A percentile compares a stretch with the other conserved stretches of the same genome.
phyloP scores from a whole-genome alignment of 2,797 vertebrate species.

The Cyprinella venusta region DNA sequence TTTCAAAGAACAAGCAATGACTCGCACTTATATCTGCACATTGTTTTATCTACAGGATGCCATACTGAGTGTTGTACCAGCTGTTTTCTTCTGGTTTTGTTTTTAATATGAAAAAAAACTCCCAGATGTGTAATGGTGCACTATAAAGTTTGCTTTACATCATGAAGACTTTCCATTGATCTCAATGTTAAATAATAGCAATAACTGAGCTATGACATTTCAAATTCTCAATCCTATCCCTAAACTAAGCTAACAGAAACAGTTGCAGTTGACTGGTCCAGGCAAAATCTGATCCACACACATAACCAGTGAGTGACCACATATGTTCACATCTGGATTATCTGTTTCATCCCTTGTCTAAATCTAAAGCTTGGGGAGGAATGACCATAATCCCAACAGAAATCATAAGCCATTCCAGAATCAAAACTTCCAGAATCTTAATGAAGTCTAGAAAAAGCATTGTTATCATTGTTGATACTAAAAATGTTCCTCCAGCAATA shows the following conservation, averaged over 20 bases:
- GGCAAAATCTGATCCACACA: slow-evolving; percentile 13
- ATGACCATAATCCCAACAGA: slow-evolving; percentile 59
- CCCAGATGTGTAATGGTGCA: neutral
- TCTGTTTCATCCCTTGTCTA: slow-evolving; percentile 72
- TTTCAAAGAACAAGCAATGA: slow-evolving; percentile 20
- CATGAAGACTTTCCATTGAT: neutral
- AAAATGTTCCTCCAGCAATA: slow-evolving; percentile 6
- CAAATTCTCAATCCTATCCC: neutral
- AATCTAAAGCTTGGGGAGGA: slow-evolving; percentile 72
- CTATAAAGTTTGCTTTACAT: slow-evolving; percentile 12
- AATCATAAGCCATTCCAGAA: slow-evolving; percentile 18
- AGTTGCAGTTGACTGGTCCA: neutral
- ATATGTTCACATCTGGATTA: slow-evolving; percentile 73
- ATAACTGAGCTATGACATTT: neutral
- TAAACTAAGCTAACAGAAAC: neutral
- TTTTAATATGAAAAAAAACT: slow-evolving; percentile 47
- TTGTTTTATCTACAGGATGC: slow-evolving; percentile 61
- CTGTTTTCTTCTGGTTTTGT: slow-evolving; percentile 44
- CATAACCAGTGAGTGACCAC: slow-evolving; percentile 68
- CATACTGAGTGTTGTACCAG: slow-evolving; percentile 50
- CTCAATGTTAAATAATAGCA: neutral
- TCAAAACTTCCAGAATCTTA: neutral
- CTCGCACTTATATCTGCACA: slow-evolving; percentile 33
- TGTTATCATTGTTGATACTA: slow-evolving; percentile 24
- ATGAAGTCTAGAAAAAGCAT: slow-evolving; percentile 16